A percentile compares a stretch with the other conserved stretches of the same genome.
These are phyloP conservation scores for Drosophila chauvacae DNA, from an alignment of 1,140 invertebrate species.

Conservation along the genomic window DNA sequence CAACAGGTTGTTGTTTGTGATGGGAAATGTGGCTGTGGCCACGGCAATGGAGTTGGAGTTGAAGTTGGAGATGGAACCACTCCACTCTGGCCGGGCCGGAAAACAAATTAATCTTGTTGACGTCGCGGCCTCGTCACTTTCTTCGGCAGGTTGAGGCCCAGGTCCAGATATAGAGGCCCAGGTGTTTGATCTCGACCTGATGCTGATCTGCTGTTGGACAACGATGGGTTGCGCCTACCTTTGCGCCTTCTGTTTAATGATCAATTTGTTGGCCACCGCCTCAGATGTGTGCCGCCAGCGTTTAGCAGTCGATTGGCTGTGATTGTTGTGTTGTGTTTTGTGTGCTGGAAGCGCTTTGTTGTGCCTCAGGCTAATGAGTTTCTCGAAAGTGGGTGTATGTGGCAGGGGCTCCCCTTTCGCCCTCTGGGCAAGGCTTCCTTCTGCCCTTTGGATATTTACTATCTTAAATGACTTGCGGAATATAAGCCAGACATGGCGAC, in stretches of 20 bases:
- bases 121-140: conserved; percentile 68
- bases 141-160: conserved; percentile 53
- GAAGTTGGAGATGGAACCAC: conserved; percentile 35
- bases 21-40: conserved; percentile 19
- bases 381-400: conserved; percentile 71
- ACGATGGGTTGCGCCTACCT: conserved; percentile 70
- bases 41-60: background rate
- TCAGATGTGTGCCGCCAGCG: conserved; percentile 79
- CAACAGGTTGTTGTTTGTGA: conserved; percentile 71
- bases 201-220: conserved; percentile 54
- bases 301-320: conserved; percentile 58
- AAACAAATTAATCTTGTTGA: conserved; percentile 83
- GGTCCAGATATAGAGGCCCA: conserved; percentile 36
- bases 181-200: conserved; percentile 78
- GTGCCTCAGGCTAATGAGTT: conserved; percentile 67
- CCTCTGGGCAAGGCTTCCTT: background rate
- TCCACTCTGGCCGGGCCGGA: conserved; percentile 35
- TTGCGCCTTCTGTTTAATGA: conserved; percentile 81
- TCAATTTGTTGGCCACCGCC: conserved; percentile 78
- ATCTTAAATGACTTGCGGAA: conserved; percentile 6
- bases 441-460: background rate
- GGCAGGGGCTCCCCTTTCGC: conserved; percentile 45
- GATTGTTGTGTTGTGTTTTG: conserved; percentile 36
- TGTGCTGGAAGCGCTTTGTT: conserved; percentile 27
- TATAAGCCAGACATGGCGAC: conserved; percentile 52